Base-by-base conservation (phyloP, 2,888 invertebrate species). In the Diarsia rubi region DNA sequence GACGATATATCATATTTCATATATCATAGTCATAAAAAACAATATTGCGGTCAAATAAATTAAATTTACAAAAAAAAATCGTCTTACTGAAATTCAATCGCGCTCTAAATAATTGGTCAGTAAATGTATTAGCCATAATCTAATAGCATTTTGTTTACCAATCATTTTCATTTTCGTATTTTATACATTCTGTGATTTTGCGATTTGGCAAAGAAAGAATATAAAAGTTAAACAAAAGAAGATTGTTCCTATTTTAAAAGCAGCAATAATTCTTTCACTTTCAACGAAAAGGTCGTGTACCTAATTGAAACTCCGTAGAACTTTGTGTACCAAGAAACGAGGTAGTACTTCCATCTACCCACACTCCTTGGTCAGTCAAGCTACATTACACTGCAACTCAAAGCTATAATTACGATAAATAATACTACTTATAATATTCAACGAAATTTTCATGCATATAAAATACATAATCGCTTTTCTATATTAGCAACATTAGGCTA, bases 391-490 rank as follows among this genome's bases (percentile, higher is more conserved):
- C 37, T 59, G 19, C 37, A 70, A 62, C 65, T 37, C n/a, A 24
- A 77, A 69, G 70, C 64, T 70, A 70, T 73, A 86, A 86, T 84
- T 75, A 83, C 42, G 59, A 45, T 57, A 57, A 69, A 76, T 62
- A 69, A 62, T 78, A 86, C n/a, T 31, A 64, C 37, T 24, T 45
- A 42, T 64, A 57, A 69, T 59, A 80, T 81, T 75, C 45, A 72
- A 73, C 68, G 65, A 75, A 63, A 69, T 85, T 71, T 66, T 78
- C 84, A 86, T 75, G 78, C 84, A 83, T 77, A 73, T 62, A 60
- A 68, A 85, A 82, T 85, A 64, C 8, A 62, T 86, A 86, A 84
- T 83, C 60, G 66, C 47, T 63, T 75, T 69, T 65, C 81, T 69
- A 69, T 81, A 78, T 70, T 69, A 78, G 57, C 69, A 73, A 62